Percentiles rank a stretch among this genome's conserved stretches.
Evolutionary conservation across 2,113 vertebrate species (phyloP).

Genomic region (Cichladusa arquata): DNA sequence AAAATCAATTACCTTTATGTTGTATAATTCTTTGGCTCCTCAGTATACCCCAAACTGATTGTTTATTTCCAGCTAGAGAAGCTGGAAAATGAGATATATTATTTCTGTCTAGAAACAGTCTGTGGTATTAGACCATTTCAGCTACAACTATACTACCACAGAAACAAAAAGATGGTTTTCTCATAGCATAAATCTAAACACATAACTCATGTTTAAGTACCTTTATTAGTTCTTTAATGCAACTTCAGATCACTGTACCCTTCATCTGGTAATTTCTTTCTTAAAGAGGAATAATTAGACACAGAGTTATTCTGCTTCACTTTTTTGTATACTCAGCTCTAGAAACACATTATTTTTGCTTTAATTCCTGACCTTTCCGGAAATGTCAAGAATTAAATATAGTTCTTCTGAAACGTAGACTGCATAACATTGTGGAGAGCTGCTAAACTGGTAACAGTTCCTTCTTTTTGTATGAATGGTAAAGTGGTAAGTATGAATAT

Average conservation of each 20-base stretch:
- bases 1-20: neutral
- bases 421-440: neutral
- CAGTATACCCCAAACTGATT: neutral
- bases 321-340: neutral
- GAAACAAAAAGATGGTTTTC: neutral
- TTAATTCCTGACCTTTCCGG: neutral
- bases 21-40: neutral
- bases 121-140: neutral
- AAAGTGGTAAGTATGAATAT: slow-evolving; percentile 18
- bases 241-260: neutral
- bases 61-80: neutral
- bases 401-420: neutral
- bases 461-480: slow-evolving; percentile 11
- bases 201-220: neutral
- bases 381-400: neutral
- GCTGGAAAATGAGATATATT: neutral
- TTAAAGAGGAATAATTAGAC: neutral
- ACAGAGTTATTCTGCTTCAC: neutral
- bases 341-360: neutral
- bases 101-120: neutral
- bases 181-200: neutral
- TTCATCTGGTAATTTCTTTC: neutral
- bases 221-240: neutral
- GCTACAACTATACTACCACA: neutral
- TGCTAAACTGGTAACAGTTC: neutral